Base-by-base conservation (phyloP, 2,888 invertebrate species). In the Noctua comes region DNA sequence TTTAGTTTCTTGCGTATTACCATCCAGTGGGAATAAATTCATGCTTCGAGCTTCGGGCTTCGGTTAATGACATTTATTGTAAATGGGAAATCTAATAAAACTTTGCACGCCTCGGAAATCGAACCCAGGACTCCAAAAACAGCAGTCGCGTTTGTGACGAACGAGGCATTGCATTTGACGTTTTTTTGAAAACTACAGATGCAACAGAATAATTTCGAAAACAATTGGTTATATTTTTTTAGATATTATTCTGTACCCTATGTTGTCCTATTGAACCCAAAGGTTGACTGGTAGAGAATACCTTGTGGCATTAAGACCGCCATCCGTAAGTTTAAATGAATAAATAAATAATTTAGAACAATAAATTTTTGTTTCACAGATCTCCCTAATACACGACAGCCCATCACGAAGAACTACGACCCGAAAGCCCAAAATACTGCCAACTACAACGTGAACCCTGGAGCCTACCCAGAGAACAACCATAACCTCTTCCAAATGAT, bases 401-500 rank as follows among this genome's bases (percentile, higher is more conserved):
- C 88, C 0, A 73, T 86, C 46, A 81, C 90, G 4, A 95, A 95
- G 77, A 91, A 87, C 73, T 94, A 92, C 90, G 96, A 96, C 21
- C 76, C 90, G 3, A 96, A 96, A 88, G 40, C 87, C 4, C 93
- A 92, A 76, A 74, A 87, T 6, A 87, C 91, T 16, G 62, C 88
- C 16, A 93, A 93, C 76, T 94, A 94, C 87, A 94, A 93, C 82
- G 81, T 91, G 7, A 93, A 91, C 79, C 73, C 90, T 8, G 88
- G 91, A 2, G 92, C 90, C 77, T 95, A 96, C 83, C 83, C 94
- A 2, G 96, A 96, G 68, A 93, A 92, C 76, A 95, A 94, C 80
- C 95, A 94, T 87, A 95, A 96, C 79, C 89, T 97, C 40, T 95
- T 95, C 89, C 96, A 97, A 90, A 97, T 97, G 97, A 96, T 97